A percentile compares a stretch with the other conserved stretches of the same genome.
phyloP scores from a whole-genome alignment of 2,888 invertebrate genomes.

The Pandemis heparana region DNA sequence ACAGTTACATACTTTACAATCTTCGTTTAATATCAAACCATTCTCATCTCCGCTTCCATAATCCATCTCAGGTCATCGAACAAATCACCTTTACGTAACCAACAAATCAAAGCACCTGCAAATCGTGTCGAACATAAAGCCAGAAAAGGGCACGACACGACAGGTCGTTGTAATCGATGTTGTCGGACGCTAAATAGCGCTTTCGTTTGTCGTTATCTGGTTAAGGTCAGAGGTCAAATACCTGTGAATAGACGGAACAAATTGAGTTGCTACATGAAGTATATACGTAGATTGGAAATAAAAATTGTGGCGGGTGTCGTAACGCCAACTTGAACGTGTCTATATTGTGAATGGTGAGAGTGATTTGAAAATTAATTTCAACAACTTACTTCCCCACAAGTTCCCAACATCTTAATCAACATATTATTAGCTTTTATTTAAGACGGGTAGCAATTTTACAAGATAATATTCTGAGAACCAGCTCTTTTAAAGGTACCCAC shows the following conservation, averaged over 20 bases:
- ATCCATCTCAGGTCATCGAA: neutral
- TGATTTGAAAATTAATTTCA: no score
- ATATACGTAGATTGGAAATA: neutral
- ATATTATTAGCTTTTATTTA: no score
- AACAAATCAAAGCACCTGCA: neutral
- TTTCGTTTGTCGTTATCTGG: slow-evolving; percentile 3
- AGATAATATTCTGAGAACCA: slow-evolving; percentile 18
- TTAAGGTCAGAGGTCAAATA: slow-evolving; percentile 11
- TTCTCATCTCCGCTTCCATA: neutral
- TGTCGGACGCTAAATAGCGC: slow-evolving; percentile 1
- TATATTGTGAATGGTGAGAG: no score
- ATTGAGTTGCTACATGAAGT: neutral
- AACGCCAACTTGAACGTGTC: no score
- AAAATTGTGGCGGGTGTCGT: neutral
- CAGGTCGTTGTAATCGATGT: neutral
- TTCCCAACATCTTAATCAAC: no score
- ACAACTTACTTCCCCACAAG: no score
- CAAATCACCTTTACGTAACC: neutral
- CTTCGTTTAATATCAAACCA: neutral
- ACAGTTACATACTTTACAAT: neutral
- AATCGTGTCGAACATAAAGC: neutral
- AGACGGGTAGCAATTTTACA: no score
- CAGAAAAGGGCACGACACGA: slow-evolving; percentile 7
- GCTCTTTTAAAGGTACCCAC: slow-evolving; percentile 12
- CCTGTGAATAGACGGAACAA: neutral